Conservation (phyloP, 2,113 vertebrate genomes). For the Stigmatopora nigra region DNA sequence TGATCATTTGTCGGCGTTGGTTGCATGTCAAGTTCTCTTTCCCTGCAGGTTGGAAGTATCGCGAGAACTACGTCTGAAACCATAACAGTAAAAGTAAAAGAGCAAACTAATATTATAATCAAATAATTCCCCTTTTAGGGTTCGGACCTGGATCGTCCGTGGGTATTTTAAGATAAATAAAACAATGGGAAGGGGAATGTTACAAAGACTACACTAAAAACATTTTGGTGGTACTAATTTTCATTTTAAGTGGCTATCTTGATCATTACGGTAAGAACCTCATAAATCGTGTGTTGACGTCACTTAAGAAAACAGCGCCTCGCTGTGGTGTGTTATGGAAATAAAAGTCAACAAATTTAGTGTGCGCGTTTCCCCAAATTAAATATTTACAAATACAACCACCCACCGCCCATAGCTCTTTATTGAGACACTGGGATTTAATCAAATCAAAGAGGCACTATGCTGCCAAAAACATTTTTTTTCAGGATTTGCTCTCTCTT, state of each 20-base stretch:
- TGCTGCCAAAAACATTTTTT: conserved; percentile 3
- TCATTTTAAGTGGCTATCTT: not conserved
- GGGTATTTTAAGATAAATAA: not conserved
- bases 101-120: conserved; percentile 5
- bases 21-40: conserved; percentile 54
- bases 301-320: conserved; percentile 28
- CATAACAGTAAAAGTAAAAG: conserved; percentile 28
- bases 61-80: conserved; percentile 37
- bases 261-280: conserved; percentile 36
- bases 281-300: not conserved
- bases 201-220: not conserved
- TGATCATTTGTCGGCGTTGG: conserved; percentile 49
- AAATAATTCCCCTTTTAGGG: not conserved
- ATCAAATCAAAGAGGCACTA: not conserved
- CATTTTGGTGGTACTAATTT: not conserved
- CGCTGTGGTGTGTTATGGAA: conserved; percentile 9
- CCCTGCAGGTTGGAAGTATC: conserved; percentile 39
- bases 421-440: not conserved
- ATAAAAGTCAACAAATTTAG: not conserved
- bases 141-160: not conserved
- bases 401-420: not conserved
- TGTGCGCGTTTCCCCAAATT: not conserved
- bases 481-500: conserved; percentile 22
- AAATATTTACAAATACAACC: not conserved
- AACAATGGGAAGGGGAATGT: accelerated